phyloP scores from a whole-genome alignment of 2,797 vertebrate species.

The Channallabes apus region DNA sequence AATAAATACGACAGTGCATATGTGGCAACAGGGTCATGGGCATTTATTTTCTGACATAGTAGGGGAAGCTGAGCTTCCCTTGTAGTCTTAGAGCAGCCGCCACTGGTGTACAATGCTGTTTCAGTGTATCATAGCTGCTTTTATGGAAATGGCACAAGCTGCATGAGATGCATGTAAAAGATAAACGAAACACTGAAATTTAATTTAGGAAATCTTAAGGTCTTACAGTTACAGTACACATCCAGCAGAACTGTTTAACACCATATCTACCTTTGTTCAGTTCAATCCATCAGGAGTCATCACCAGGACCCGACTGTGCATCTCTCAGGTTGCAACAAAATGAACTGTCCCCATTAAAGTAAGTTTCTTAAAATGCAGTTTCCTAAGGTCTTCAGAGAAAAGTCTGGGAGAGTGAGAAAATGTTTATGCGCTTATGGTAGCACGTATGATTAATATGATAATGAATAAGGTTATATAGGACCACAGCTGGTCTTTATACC shows the following conservation, averaged over 20 bases:
- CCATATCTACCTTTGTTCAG: background rate
- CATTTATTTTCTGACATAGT: no score
- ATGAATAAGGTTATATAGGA: background rate
- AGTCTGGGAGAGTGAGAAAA: background rate
- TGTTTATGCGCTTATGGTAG: no score
- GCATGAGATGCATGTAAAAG: background rate
- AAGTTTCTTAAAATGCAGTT: background rate
- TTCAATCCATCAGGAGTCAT: background rate
- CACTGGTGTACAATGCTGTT: no score
- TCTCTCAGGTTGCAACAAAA: constrained; percentile 1
- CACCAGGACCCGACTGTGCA: background rate
- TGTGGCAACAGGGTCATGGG: no score
- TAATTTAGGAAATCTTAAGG: background rate
- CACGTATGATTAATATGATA: background rate
- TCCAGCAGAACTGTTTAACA: background rate
- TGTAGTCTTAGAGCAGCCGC: no score
- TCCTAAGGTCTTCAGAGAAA: background rate
- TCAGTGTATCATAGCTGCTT: background rate
- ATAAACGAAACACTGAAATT: background rate
- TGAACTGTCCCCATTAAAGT: background rate
- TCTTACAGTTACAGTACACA: no score
- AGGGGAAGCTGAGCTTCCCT: no score
- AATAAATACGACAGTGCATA: no score
- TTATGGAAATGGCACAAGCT: background rate
- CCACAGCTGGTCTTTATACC: background rate